Percentiles rank a stretch among this genome's conserved stretches.
Evolutionary conservation across 2,888 invertebrate genomes (phyloP).

Genomic region (Auanema freiburgensis): DNA sequence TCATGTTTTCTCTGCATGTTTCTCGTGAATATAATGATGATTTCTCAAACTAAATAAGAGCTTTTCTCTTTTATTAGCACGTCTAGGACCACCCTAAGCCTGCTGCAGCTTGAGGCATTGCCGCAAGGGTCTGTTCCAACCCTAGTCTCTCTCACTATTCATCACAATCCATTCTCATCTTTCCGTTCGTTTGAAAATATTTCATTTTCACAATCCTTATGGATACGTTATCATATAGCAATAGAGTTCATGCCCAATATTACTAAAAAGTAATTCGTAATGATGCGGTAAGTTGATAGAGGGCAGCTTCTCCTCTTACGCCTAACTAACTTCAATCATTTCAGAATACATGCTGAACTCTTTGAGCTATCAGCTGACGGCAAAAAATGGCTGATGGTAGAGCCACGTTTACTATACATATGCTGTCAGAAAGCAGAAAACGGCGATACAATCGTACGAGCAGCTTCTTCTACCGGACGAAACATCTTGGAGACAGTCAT

Average conservation of each 20-base stretch:
- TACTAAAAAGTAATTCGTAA: background rate
- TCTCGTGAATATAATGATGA: constrained; percentile 13
- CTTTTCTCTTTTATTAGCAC: too few relatives aligned
- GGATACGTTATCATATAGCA: too few relatives aligned
- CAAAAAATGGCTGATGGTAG: constrained; percentile 19
- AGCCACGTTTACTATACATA: constrained; percentile 22
- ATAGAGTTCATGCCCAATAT: background rate
- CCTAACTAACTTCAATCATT: background rate
- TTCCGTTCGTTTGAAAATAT: too few relatives aligned
- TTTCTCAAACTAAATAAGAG: constrained; percentile 10
- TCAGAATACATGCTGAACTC: constrained; percentile 25
- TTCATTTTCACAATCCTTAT: too few relatives aligned
- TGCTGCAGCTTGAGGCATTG: constrained; percentile 9
- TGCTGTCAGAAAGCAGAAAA: constrained; percentile 10
- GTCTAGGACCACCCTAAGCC: constrained; percentile 4
- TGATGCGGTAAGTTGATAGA: constrained; percentile 5
- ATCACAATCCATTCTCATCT: too few relatives aligned
- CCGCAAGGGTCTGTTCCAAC: background rate
- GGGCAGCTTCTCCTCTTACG: background rate
- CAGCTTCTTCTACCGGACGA: constrained; percentile 18
- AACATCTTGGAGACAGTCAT: constrained; percentile 19
- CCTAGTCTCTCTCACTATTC: constrained; percentile 1
- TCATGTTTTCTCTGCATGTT: constrained; percentile 4
- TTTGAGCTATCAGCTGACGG: constrained; percentile 22
- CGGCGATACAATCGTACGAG: constrained; percentile 11